A percentile compares a stretch with the other conserved stretches of the same genome.
These are phyloP conservation scores for Ceratoteleas bidentatus DNA, from an alignment of 1,140 invertebrate genomes.

Conservation along the genomic window DNA sequence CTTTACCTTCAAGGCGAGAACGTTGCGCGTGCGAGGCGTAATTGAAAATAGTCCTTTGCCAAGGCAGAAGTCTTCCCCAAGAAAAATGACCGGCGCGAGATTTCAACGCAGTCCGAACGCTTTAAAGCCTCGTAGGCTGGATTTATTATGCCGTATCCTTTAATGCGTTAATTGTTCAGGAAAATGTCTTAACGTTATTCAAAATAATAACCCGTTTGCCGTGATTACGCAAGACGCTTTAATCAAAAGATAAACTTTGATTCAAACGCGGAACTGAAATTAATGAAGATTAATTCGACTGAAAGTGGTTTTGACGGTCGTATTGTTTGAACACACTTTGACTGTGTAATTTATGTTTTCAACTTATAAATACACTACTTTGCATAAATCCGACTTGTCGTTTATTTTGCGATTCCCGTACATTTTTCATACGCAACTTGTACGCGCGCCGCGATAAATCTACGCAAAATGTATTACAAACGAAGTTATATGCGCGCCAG, in stretches of 20 bases:
- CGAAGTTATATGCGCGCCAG: background rate
- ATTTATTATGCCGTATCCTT: conserved; percentile 29
- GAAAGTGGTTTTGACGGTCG: background rate
- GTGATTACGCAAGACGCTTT: conserved; percentile 9
- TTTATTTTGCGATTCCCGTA: background rate
- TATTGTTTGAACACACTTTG: background rate
- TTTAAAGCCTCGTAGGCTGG: conserved; percentile 37
- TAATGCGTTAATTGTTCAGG: conserved; percentile 14
- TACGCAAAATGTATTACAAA: background rate
- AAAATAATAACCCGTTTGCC: conserved; percentile 22
- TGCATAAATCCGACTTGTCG: background rate
- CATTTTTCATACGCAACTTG: background rate
- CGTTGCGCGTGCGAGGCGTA: conserved; percentile 52
- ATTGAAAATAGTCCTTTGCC: conserved; percentile 63
- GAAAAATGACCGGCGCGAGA: conserved; percentile 52
- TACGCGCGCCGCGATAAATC: background rate
- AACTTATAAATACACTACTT: background rate
- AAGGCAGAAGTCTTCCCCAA: conserved; percentile 28
- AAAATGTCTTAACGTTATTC: conserved; percentile 21
- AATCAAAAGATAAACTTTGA: conserved; percentile 31
- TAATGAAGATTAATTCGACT: conserved; percentile 38
- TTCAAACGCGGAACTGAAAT: conserved; percentile 22
- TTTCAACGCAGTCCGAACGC: conserved; percentile 30
- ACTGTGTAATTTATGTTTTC: background rate
- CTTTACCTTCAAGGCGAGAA: conserved; percentile 54